Base-by-base conservation (phyloP, 2,797 vertebrate species). In the Amniataba percoides region DNA sequence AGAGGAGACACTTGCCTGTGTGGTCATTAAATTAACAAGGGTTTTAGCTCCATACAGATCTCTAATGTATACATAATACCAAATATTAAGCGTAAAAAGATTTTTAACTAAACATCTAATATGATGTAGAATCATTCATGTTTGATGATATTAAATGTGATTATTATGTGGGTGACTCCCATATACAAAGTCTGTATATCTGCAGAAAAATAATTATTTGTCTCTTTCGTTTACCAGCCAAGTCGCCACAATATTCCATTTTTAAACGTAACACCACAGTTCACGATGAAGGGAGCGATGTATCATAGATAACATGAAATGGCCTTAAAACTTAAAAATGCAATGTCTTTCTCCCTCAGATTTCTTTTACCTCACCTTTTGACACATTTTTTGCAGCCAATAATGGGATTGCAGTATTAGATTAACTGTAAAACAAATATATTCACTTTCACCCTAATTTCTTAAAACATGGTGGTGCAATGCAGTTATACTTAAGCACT, bases 271-370 rank as follows among this genome's bases (percentile, higher is more conserved):
- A 67, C 25, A 67, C 8, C 27, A 69, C 39, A 59, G 25, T 19
- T 65, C 4, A 59, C 56, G 59, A 11, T 66, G 51, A 87, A 80
- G 53, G 74, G 43, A 66, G 31, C n/a, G 31, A 36, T 67, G 71
- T 69, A 74, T 74, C 31, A 4, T 31, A 27, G 72, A 62, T 77
- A 23, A 80, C 48, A 75, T 78, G 43, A 87, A 84, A 89, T 80
- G 77, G 90, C 89, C 93, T 92, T 92, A 90, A 87, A 86, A 78
- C n/a, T 42, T 84, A 36, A 70, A 87, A 23, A 73, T 75, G 43
- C 40, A 64, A 48, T 88, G 77, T 75, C 45, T 74, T 83, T 42
- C 40, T 61, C 69, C 65, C 64, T 75, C 12, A 45, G 5, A 80
- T 74, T 73, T 23, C 48, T 71, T 80, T 84, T 48, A 83, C 49